Evolutionary conservation across 2,797 vertebrate species (phyloP).

Genomic region (Galago senegalensis): DNA sequence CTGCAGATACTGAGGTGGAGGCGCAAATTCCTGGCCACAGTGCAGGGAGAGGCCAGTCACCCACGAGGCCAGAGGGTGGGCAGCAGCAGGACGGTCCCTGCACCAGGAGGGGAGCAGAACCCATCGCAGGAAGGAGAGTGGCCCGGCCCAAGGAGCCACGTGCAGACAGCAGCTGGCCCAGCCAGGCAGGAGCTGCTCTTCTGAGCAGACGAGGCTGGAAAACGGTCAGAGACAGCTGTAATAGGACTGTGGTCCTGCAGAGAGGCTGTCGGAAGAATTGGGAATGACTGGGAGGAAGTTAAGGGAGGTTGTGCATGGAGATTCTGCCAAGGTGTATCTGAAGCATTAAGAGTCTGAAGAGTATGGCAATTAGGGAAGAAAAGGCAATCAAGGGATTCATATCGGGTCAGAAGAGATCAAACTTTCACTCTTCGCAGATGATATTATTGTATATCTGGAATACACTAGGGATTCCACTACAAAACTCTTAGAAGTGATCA

Average conservation of each 20-base stretch:
- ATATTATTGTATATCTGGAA: no score
- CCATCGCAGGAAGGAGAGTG: neutral
- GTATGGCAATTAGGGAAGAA: no score
- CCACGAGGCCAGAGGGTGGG: neutral
- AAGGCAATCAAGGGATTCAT: no score
- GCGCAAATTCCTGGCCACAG: neutral
- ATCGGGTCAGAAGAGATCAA: no score
- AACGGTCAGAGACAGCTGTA: neutral
- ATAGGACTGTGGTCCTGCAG: neutral
- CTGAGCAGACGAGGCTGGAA: neutral
- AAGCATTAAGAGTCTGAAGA: no score
- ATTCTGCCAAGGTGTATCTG: no score
- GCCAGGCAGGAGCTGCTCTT: neutral
- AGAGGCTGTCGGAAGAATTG: neutral
- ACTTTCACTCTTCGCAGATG: no score
- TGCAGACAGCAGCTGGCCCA: accelerated
- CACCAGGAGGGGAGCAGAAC: neutral
- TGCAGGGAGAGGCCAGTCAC: accelerated
- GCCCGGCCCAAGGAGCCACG: neutral
- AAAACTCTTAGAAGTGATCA: no score
- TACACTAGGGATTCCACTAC: no score
- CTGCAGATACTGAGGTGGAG: no score
- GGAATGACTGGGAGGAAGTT: neutral
- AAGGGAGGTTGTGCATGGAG: accelerated
- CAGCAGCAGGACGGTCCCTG: neutral